Percentiles rank a stretch among this genome's conserved stretches.
Evolutionary conservation across 2,797 vertebrate genomes (phyloP).

Genomic region (Xyrichtys novacula): DNA sequence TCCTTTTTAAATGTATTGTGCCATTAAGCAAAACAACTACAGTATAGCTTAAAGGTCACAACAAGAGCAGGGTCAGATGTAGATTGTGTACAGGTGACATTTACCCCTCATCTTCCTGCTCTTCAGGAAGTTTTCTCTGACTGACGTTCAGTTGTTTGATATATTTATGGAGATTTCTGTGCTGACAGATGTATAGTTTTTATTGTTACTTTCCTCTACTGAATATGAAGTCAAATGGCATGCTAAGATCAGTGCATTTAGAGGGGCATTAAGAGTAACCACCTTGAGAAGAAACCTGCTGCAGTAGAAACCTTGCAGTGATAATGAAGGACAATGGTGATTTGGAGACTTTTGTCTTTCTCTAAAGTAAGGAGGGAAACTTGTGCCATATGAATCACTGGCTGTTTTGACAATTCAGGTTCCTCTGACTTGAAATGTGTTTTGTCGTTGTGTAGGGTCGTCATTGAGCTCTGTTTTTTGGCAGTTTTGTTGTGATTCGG

Average conservation of each 20-base stretch:
- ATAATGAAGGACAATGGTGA: slow-evolving; percentile 36
- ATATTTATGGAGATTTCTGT: slow-evolving; percentile 85
- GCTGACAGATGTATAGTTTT: slow-evolving; percentile 82
- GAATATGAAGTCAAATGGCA: slow-evolving; percentile 74
- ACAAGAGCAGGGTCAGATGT: slow-evolving; percentile 53
- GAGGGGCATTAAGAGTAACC: slow-evolving; percentile 72
- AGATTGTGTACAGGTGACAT: slow-evolving; percentile 73
- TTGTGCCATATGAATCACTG: slow-evolving; percentile 74
- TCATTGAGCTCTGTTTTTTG: slow-evolving; percentile 66
- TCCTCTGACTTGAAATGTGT: slow-evolving; percentile 75
- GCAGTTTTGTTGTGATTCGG: slow-evolving; percentile 59
- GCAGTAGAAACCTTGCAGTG: slow-evolving; percentile 43
- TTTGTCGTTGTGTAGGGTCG: slow-evolving; percentile 71
- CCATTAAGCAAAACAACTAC: slow-evolving; percentile 67
- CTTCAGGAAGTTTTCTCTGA: slow-evolving; percentile 81
- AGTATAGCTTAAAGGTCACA: slow-evolving; percentile 47
- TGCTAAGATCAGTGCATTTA: slow-evolving; percentile 65
- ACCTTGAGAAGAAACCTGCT: slow-evolving; percentile 52
- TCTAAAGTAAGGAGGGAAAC: slow-evolving; percentile 50
- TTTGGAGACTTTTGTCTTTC: slow-evolving; percentile 22
- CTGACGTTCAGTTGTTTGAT: slow-evolving; percentile 87
- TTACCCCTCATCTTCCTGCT: slow-evolving; percentile 79
- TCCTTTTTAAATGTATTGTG: slow-evolving; percentile 72
- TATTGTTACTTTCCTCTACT: slow-evolving; percentile 74
- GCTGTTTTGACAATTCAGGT: slow-evolving; percentile 67